Base-by-base conservation (phyloP, 2,888 invertebrate species). In the Enchytraeus crypticus region DNA sequence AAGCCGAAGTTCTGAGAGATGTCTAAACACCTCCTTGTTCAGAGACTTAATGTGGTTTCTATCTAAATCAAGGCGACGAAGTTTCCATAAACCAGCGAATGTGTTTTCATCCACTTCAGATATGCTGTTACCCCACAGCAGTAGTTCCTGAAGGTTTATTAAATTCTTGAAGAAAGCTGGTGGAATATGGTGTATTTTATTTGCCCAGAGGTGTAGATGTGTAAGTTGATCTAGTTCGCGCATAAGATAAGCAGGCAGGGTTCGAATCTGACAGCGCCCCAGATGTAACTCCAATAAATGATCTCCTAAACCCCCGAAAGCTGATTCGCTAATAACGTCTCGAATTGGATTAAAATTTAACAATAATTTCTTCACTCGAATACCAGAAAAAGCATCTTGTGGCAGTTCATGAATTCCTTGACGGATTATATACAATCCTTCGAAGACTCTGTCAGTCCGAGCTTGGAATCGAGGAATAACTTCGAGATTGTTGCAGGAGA, bases 51-150 rank as follows among this genome's bases (percentile, higher is more conserved):
- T 64, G 8, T 46, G 47, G 47, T 69, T 69, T 14, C 60, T 51
- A 53, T 69, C 69, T 8, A 69, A 51, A 29, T 69, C 67, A 11
- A 69, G 56, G n/a, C 63, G 51, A 5, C 51, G 57, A 27, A 69
- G 62, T 23, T 59, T 60, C 54, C 61, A 60, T 21, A 69, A 55
- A 5, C 69, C 66, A 21, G 57, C 58, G 45, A 69, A 64, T 45
- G 63, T 64, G 43, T 61, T 45, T 8, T 57, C 60, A 21, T 69
- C 60, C 26, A 69, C 51, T 23, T 49, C 26, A 29, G 57, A 51
- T 14, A 69, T 61, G 18, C 51, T 29, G 57, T 69, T 69, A 11
- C 66, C 69, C 69, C 69, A 69, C 26, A 69, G 53, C 29, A 55
- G 47, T 18, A 69, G 59, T 38, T 68, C 67, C 3, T 47, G 33